Conservation (phyloP, 2,797 vertebrate species). For the Premnoplex brunnescens region DNA sequence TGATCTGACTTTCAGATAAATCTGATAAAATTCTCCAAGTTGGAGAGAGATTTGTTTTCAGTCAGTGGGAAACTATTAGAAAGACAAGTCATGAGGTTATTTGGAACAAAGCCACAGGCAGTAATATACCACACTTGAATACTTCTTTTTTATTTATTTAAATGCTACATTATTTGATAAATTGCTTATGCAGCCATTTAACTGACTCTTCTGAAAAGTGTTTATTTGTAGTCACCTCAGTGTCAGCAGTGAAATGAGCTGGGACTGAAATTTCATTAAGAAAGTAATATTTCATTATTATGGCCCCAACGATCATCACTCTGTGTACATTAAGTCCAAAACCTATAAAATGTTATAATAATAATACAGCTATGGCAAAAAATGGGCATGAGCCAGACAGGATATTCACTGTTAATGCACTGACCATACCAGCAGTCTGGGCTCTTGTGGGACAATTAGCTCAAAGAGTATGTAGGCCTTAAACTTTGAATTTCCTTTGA, state of each 20-base stretch:
- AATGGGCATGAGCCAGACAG: constrained; percentile 39
- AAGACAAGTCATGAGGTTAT: constrained; percentile 49
- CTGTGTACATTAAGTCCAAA: neutral
- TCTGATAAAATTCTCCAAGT: constrained; percentile 67
- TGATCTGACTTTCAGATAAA: constrained; percentile 67
- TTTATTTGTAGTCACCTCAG: constrained; percentile 65
- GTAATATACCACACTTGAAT: constrained; percentile 48
- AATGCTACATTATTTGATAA: constrained; percentile 39
- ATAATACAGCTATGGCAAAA: constrained; percentile 19
- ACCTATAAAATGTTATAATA: neutral
- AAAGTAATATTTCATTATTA: constrained; percentile 71
- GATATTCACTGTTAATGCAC: constrained; percentile 13
- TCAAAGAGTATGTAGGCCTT: neutral
- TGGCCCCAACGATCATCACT: constrained; percentile 51
- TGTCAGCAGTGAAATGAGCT: constrained; percentile 67
- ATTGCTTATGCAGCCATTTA: constrained; percentile 69
- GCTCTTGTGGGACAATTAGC: neutral
- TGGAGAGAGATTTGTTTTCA: constrained; percentile 69
- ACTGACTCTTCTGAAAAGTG: constrained; percentile 68
- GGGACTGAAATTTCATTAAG: constrained; percentile 72
- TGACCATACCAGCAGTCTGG: neutral
- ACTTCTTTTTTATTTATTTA: constrained; percentile 49
- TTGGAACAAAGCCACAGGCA: constrained; percentile 65
- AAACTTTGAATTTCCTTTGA: constrained; percentile 33
- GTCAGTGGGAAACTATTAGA: constrained; percentile 51